phyloP scores from a whole-genome alignment of 2,113 vertebrate genomes.

The Tylochromis polylepis region DNA sequence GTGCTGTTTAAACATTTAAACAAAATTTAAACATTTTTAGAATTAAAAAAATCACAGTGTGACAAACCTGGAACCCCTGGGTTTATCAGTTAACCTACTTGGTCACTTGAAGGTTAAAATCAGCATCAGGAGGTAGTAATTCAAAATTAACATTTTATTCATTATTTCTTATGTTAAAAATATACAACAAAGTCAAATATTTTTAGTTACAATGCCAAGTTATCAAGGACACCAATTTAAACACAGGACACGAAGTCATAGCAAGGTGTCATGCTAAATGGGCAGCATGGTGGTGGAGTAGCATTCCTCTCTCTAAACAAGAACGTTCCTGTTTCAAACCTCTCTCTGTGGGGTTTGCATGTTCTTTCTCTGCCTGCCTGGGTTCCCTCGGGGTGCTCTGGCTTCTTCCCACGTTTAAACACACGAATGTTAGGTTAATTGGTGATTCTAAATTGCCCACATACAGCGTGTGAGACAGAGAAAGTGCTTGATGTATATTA shows the following conservation, averaged over 20 bases:
- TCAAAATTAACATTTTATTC: background rate
- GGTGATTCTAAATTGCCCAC: background rate
- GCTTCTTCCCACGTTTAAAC: background rate
- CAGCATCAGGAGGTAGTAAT: background rate
- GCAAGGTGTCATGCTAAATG: background rate
- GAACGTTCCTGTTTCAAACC: background rate
- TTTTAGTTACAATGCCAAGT: background rate
- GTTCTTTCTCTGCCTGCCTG: background rate
- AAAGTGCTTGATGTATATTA: background rate
- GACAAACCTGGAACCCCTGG: background rate
- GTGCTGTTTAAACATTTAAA: too few relatives aligned
- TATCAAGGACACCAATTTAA: background rate
- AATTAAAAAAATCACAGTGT: background rate
- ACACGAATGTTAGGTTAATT: background rate
- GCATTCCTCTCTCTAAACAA: background rate
- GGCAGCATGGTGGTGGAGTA: too few relatives aligned
- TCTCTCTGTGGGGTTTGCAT: background rate
- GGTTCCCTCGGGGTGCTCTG: background rate
- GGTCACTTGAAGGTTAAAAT: background rate
- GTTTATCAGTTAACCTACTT: background rate
- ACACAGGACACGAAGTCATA: background rate
- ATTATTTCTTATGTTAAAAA: background rate
- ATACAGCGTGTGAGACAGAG: background rate
- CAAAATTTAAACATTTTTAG: background rate
- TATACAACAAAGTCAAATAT: background rate